Evolutionary conservation across 2,888 invertebrate species (phyloP).

Genomic region (Pachliopta kotzebuea): DNA sequence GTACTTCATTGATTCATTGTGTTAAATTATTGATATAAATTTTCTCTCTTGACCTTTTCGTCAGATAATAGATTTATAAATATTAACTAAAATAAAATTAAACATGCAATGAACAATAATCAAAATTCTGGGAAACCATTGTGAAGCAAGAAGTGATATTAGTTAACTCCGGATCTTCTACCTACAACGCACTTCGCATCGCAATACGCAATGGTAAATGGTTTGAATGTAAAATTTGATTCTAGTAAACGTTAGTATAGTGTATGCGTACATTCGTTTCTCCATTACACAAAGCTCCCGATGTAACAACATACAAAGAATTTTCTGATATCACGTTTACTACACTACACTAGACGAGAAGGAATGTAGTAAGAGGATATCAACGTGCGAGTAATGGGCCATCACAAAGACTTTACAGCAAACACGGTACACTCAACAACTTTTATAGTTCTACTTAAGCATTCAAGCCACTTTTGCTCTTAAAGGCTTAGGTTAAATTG

Average conservation of each 20-base stretch:
- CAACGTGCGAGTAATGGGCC: conserved; percentile 39
- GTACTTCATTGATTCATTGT: too few relatives aligned
- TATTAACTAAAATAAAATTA: too few relatives aligned
- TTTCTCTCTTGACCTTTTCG: too few relatives aligned
- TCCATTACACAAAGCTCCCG: neutral
- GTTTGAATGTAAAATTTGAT: too few relatives aligned
- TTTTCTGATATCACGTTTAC: conserved; percentile 34
- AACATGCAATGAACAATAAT: too few relatives aligned
- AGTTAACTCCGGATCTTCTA: too few relatives aligned
- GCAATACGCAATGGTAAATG: too few relatives aligned
- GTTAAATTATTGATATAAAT: too few relatives aligned
- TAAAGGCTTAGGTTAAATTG: conserved; percentile 28
- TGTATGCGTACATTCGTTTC: neutral
- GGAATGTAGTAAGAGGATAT: conserved; percentile 34
- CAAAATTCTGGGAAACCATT: too few relatives aligned
- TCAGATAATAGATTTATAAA: too few relatives aligned
- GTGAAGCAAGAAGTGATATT: too few relatives aligned
- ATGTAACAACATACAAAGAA: conserved; percentile 32
- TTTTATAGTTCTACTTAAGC: conserved; percentile 30
- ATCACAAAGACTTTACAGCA: conserved; percentile 36
- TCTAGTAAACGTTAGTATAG: neutral
- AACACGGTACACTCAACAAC: conserved; percentile 30
- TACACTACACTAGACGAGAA: conserved; percentile 30
- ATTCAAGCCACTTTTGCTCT: conserved; percentile 26
- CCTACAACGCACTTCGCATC: too few relatives aligned